These are phyloP conservation scores for Cynodonichthys magdalenae DNA, from an alignment of 2,797 vertebrate species.

Conservation along the genomic window DNA sequence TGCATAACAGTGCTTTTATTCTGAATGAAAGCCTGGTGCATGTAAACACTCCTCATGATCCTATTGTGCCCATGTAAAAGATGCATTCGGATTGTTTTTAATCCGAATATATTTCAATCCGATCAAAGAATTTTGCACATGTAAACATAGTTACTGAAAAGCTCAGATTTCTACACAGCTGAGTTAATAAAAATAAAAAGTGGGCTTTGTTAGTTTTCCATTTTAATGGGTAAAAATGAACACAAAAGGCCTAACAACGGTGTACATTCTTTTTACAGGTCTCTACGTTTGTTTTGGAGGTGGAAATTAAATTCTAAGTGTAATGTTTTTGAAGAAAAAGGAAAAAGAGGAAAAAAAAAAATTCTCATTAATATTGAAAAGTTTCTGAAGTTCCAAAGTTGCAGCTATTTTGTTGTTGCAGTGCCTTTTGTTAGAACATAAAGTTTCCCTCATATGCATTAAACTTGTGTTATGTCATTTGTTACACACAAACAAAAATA, in stretches of 20 bases:
- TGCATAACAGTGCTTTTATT: too few relatives aligned
- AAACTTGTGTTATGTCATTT: conserved; percentile 61
- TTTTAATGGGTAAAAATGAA: neutral
- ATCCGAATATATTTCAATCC: too few relatives aligned
- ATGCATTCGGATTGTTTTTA: too few relatives aligned
- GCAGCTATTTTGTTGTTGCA: conserved; percentile 66
- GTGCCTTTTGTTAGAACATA: conserved; percentile 77
- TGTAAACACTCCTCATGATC: too few relatives aligned
- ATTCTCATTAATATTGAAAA: conserved; percentile 29
- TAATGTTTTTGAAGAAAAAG: conserved; percentile 26
- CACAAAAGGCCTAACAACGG: neutral
- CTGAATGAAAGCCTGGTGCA: too few relatives aligned
- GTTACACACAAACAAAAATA: conserved; percentile 3
- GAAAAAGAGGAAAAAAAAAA: neutral
- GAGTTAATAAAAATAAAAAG: neutral
- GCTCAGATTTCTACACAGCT: neutral
- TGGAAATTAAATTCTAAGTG: conserved; percentile 20
- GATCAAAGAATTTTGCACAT: too few relatives aligned
- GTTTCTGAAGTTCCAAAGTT: conserved; percentile 46
- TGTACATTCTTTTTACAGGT: conserved; percentile 35
- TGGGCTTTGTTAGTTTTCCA: neutral
- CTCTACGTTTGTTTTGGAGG: conserved; percentile 46
- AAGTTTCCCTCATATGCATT: conserved; percentile 67
- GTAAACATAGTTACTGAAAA: too few relatives aligned
- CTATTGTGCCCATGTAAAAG: too few relatives aligned